Conservation (phyloP, 2,797 vertebrate genomes). For the Protosalanx chinensis region DNA sequence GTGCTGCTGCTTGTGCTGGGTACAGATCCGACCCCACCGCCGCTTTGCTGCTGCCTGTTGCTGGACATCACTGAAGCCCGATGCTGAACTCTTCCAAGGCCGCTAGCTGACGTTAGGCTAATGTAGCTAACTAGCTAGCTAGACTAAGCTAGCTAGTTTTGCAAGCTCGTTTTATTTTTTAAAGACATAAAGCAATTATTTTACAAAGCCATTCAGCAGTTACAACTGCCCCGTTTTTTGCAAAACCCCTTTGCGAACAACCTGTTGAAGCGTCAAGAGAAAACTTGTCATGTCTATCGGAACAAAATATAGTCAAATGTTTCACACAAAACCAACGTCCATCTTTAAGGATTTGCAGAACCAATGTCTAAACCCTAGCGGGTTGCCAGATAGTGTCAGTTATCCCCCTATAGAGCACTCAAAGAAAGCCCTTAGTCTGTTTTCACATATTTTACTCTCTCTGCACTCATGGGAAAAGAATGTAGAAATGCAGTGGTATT, state of each 20-base stretch:
- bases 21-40: conserved; percentile 62
- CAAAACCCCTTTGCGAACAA: background rate
- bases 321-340: conserved; percentile 36
- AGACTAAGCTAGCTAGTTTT: conserved; percentile 3
- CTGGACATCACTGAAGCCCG: conserved; percentile 70
- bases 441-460: too few species aligned
- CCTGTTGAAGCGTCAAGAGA: background rate
- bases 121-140: conserved; percentile 41
- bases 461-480: too few species aligned
- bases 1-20: conserved; percentile 70
- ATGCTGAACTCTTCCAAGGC: conserved; percentile 52
- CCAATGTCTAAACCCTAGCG: conserved; percentile 47
- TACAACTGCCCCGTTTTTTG: conserved; percentile 4
- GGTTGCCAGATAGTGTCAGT: conserved; percentile 13
- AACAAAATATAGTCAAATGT: conserved; percentile 16
- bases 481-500: too few species aligned
- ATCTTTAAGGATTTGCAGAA: conserved; percentile 28
- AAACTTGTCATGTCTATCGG: background rate
- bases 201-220: conserved; percentile 34
- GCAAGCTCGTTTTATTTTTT: conserved; percentile 53
- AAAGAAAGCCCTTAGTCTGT: too few species aligned
- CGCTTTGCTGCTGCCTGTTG: conserved; percentile 66
- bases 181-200: conserved; percentile 32
- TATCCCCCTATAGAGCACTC: background rate
- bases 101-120: conserved; percentile 14